Base-by-base conservation (phyloP, 1,140 invertebrate genomes). In the Drosophila orena region DNA sequence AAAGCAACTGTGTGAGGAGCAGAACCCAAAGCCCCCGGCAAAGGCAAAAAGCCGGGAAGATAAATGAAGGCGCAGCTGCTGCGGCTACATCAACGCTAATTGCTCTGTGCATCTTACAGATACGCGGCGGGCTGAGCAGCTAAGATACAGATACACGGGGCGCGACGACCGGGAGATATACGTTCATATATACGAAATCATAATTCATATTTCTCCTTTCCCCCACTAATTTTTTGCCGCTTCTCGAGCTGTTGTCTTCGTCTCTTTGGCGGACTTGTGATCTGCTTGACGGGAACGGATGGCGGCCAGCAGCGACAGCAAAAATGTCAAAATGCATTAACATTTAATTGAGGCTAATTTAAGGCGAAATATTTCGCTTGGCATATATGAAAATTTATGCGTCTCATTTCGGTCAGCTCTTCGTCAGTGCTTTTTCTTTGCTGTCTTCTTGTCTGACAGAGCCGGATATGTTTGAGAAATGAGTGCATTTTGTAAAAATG, bases 301-400 rank as follows among this genome's bases (percentile, higher is more conserved):
- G 34, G 59, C 30, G 11, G 11, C n/a, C 10, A 35, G 68, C 10
- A 35, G 68, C 55, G 77, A 65, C 77, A 66, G 65, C 61, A 90
- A 76, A 91, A 89, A 90, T 91, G 90, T 91, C 90, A 91, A 91
- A 91, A 91, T 90, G 90, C 90, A 91, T 91, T 91, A 91, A 91
- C 90, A 91, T 91, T 91, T 91, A 91, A 91, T 91, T 91, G 90
- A 91, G 90, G 90, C 90, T 91, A 91, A 91, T 91, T 91, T 91
- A 91, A 91, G 90, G 85, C 90, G 85, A 91, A 91, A 91, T 88
- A 88, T 84, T 88, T 88, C 68, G 79, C 78, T 43, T 65, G 83
- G 74, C 77, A 66, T 72, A 72, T 88, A 91, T 91, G 89, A 79
- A 71, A 91, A 91, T 91, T 85, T 91, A 91, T 91, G 79, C 86